These are phyloP conservation scores for Micronisus gabar DNA, from an alignment of 2,113 vertebrate species.

Conservation along the genomic window DNA sequence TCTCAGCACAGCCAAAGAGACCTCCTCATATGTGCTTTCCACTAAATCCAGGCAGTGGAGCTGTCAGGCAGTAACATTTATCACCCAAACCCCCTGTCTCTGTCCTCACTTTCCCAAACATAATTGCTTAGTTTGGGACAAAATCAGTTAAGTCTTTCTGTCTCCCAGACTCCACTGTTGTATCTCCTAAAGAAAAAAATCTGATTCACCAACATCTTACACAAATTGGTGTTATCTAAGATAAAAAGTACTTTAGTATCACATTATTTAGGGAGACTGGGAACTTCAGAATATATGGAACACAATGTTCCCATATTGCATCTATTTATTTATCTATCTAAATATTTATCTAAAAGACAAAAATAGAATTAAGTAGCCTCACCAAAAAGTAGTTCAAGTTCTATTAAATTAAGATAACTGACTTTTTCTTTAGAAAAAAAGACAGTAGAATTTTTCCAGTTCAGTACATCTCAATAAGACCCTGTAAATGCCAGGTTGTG, in stretches of 20 bases:
- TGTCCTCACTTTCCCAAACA: neutral
- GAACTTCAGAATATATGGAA: neutral
- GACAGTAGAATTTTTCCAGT: neutral
- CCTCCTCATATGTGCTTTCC: neutral
- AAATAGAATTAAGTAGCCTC: neutral
- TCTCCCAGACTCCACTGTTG: neutral
- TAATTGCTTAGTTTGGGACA: neutral
- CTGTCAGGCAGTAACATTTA: neutral
- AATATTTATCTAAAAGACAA: neutral
- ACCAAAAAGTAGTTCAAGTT: neutral
- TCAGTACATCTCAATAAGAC: neutral
- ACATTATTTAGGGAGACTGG: neutral
- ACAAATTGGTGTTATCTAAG: neutral
- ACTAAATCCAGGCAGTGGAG: neutral
- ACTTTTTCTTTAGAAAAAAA: neutral
- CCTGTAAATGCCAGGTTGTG: neutral
- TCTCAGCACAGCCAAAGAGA: neutral
- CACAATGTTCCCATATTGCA: neutral
- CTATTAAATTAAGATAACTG: neutral
- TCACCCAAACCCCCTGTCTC: neutral
- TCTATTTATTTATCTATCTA: too few species aligned
- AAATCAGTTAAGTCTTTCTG: neutral
- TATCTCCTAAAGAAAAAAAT: neutral
- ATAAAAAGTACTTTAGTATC: neutral
- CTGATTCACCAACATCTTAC: neutral